phyloP scores from a whole-genome alignment of 2,888 invertebrate genomes.

The Aleiodes testaceus region DNA sequence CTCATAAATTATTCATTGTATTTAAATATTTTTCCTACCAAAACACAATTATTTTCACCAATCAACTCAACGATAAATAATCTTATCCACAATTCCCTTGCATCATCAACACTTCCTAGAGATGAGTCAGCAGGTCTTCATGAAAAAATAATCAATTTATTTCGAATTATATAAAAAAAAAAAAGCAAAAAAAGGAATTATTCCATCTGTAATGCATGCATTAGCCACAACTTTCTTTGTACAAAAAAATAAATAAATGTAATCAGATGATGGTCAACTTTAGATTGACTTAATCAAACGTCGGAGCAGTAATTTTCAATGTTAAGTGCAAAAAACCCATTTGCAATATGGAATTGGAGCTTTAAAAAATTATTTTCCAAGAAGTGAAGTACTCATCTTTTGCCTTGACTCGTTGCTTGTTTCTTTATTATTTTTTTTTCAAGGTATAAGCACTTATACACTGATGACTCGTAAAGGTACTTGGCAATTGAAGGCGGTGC shows the following conservation, averaged over 20 bases:
- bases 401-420: slow-evolving; percentile 20
- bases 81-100: no score
- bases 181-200: background rate
- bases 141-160: slow-evolving; percentile 1
- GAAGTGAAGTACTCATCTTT: slow-evolving; percentile 17
- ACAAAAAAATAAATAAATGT: slow-evolving; percentile 6
- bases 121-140: background rate
- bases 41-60: no score
- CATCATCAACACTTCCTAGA: no score
- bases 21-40: no score
- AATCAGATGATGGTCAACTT: background rate
- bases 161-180: background rate
- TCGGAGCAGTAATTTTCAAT: slow-evolving; percentile 25
- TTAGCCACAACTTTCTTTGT: background rate
- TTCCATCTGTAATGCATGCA: background rate
- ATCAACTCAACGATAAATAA: no score
- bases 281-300: slow-evolving; percentile 16
- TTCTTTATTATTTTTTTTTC: background rate
- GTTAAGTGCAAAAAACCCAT: slow-evolving; percentile 3
- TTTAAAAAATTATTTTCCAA: slow-evolving; percentile 1
- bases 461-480: slow-evolving; percentile 25
- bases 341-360: slow-evolving; percentile 3
- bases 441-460: slow-evolving; percentile 26
- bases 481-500: slow-evolving; percentile 20
- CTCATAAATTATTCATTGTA: no score